These are phyloP conservation scores for Peromyscus polionotus DNA, from an alignment of 2,113 vertebrate species.

Conservation along the genomic window DNA sequence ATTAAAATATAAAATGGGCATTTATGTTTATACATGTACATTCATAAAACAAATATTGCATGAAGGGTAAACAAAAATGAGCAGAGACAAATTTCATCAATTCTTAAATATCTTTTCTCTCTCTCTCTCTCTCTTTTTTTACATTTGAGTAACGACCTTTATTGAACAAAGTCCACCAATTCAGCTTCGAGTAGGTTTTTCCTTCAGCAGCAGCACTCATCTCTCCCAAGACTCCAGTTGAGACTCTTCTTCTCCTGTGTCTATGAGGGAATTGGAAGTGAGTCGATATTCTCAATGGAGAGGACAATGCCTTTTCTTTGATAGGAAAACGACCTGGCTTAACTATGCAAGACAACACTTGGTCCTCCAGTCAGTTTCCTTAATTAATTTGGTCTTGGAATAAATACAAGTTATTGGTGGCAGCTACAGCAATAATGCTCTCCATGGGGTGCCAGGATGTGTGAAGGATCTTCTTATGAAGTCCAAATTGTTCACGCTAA, in stretches of 20 bases:
- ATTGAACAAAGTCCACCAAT: neutral
- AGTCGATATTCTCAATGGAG: constrained; percentile 84
- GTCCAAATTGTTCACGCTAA: constrained; percentile 91
- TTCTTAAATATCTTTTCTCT: neutral
- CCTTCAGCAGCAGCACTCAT: neutral
- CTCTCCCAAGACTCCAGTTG: constrained; percentile 70
- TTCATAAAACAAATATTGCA: neutral
- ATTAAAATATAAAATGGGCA: neutral
- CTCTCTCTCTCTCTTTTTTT: constrained; percentile 19
- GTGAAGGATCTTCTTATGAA: constrained; percentile 92
- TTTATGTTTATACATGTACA: neutral
- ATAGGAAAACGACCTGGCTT: constrained; percentile 86
- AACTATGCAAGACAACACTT: constrained; percentile 84
- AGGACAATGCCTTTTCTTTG: constrained; percentile 86
- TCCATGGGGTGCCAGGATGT: constrained; percentile 88
- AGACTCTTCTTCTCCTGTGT: constrained; percentile 79
- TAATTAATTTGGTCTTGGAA: constrained; percentile 91
- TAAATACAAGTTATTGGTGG: constrained; percentile 92
- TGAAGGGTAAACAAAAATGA: neutral
- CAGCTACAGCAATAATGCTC: constrained; percentile 88
- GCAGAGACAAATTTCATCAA: neutral
- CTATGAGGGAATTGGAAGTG: constrained; percentile 82
- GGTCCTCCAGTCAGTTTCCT: constrained; percentile 72
- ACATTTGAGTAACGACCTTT: constrained; percentile 88
- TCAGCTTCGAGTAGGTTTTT: constrained; percentile 66